Percentiles rank a stretch among this genome's conserved stretches.
phyloP scores from a whole-genome alignment of 2,888 invertebrate species.

The Selenia dentaria region DNA sequence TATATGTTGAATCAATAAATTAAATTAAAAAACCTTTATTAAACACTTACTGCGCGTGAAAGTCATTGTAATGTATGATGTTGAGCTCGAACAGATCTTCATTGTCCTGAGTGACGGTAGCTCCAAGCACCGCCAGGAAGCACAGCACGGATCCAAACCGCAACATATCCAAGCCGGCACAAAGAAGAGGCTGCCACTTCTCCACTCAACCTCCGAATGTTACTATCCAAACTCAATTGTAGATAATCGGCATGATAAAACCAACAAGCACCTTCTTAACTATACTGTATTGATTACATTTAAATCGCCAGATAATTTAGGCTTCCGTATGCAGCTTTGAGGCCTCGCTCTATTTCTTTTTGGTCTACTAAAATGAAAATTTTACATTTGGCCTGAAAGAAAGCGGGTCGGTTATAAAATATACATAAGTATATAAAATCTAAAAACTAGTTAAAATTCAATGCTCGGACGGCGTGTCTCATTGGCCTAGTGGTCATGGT shows the following conservation, averaged over 20 bases:
- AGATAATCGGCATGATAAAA: slow-evolving; percentile 18
- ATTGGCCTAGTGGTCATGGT: no score
- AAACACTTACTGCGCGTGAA: slow-evolving; percentile 85
- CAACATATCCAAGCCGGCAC: slow-evolving; percentile 25
- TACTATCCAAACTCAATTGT: not conserved
- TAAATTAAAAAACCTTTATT: no score
- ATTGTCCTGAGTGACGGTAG: slow-evolving; percentile 42
- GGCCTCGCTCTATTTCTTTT: no score
- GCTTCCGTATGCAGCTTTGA: no score
- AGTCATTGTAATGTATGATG: slow-evolving; percentile 82
- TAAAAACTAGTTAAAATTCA: no score
- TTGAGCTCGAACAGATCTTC: slow-evolving; percentile 61
- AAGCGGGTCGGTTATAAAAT: no score
- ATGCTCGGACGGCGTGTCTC: no score
- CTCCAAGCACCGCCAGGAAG: slow-evolving; percentile 33
- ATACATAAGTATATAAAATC: no score
- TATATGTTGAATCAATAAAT: no score
- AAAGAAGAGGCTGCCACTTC: slow-evolving; percentile 5
- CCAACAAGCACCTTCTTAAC: slow-evolving; percentile 8
- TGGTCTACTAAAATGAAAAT: no score
- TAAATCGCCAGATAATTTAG: slow-evolving; percentile 7
- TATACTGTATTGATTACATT: slow-evolving; percentile 9
- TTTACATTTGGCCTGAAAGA: no score
- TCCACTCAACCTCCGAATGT: slow-evolving; percentile 9
- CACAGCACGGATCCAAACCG: slow-evolving; percentile 29